Base-by-base conservation (phyloP, 2,888 invertebrate genomes). In the Lasioglossum leucozonium region DNA sequence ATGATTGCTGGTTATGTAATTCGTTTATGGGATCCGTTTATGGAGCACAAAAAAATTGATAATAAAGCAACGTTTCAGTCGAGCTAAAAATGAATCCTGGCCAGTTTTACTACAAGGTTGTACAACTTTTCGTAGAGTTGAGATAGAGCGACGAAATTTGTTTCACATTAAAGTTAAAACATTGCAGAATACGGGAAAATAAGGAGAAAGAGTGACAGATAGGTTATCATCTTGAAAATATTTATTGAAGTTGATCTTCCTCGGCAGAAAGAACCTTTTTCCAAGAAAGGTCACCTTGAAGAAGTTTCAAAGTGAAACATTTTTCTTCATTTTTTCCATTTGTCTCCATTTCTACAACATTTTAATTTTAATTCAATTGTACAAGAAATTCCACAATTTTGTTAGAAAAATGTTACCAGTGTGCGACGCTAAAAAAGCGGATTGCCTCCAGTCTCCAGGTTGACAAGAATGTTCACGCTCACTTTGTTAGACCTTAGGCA, bases 361-460 rank as follows among this genome's bases (percentile, higher is more conserved):
- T 26, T n/a, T 10, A 3, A 3, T 11, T 55, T 10, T 10, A 11
- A n/a, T 55, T n/a, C 11, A n/a, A n/a, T 26, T 11, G n/a, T 58
- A n/a, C 4, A 13, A 26, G 5, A 26, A 13, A 13, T 26, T 58
- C 5, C 26, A 26, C 4, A 13, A 58, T 58, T 16, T 58, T 13
- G 58, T 26, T 26, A 5, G 5, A 58, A 13, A 58, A 58, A 13
- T 58, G 4, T 58, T 26, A 0, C 26, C 5, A 58, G 13, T 26
- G 4, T 58, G 58, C n/a, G 1, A n/a, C 10, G n/a, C 26, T 58
- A 26, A 42, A 72, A 44, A 65, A 58, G 42, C 10, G 34, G 82
- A 8, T 55, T 65, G 13, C 81, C 81, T 83, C 82, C 76, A 11
- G 72, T 51, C 44, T 30, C 1, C 8, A 13, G 13, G 65, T 81